A percentile compares a stretch with the other conserved stretches of the same genome.
These are phyloP conservation scores for Scrobipalpa atriplicella DNA, from an alignment of 2,888 invertebrate species.

Conservation along the genomic window DNA sequence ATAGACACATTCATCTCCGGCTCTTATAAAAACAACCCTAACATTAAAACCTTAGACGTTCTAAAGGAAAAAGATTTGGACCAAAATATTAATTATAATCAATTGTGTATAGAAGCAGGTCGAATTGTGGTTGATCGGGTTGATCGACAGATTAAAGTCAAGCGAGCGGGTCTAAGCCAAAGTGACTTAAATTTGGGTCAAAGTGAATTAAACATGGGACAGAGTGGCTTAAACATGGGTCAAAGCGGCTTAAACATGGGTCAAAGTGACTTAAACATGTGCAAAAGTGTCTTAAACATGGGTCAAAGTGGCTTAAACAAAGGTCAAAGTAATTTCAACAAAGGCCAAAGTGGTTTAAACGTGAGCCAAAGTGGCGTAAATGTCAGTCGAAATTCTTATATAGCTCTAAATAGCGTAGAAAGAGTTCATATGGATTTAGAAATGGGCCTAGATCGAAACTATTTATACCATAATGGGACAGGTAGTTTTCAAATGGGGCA, in stretches of 20 bases:
- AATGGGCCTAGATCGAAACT: too few species aligned
- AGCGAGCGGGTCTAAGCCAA: not conserved
- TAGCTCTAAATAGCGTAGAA: too few species aligned
- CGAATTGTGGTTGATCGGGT: not conserved
- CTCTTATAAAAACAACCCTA: slow-evolving; percentile 34
- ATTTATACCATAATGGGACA: not conserved
- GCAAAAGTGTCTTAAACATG: not conserved
- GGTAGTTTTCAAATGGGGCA: not conserved
- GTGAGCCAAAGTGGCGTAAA: not conserved
- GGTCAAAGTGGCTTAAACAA: not conserved
- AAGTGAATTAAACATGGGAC: not conserved
- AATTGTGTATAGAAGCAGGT: not conserved
- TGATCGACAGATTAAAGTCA: not conserved
- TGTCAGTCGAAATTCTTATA: too few species aligned
- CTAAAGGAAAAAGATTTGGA: not conserved
- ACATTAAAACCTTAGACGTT: not conserved
- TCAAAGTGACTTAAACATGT: not conserved
- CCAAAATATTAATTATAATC: not conserved
- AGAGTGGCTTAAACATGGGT: not conserved
- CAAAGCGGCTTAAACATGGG: not conserved
- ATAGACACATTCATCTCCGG: slow-evolving; percentile 40
- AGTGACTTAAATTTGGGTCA: not conserved
- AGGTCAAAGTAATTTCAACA: not conserved
- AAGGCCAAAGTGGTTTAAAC: not conserved
- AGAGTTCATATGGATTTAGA: too few species aligned